Base-by-base conservation (phyloP, 1,140 invertebrate species). In the Megathymus violae region DNA sequence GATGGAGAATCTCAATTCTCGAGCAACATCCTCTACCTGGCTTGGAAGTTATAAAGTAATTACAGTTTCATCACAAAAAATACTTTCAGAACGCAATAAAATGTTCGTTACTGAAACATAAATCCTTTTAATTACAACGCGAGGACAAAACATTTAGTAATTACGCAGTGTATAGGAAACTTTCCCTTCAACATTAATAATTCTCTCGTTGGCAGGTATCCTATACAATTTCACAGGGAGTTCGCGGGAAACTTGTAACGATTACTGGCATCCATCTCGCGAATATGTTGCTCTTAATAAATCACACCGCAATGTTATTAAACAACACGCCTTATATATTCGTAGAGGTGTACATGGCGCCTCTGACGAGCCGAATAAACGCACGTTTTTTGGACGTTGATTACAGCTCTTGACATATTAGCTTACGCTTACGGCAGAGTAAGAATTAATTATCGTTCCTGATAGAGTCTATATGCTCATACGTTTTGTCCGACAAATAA, bases 271-370 rank as follows among this genome's bases (percentile, higher is more conserved):
- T 68, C 58, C 62, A 64, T 67, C 64, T 48, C 46, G 27, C n/a
- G 50, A 58, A 64, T 60, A 61, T 64, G 62, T 63, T 63, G 31
- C 67, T 56, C 62, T 64, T 67, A 64, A 71, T 71, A 71, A 71
- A 71, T 71, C 65, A 71, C 43, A 50, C 52, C 56, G 44, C 50
- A 40, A 47, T 59, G 51, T 64, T 71, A 67, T 71, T 71, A 71
- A 59, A 58, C 34, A 67, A 59, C 67, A 46, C 51, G 47, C 51
- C 51, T 59, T 40, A 10, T 22, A 56, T 14, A n/a, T n/a, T n/a
- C n/a, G n/a, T n/a, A n/a, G n/a, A n/a, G n/a, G 14, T 62, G 52
- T 60, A 60, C 48, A 51, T 34, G 64, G 62, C 56, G n/a, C n/a
- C n/a, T n/a, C 63, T 69, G 19, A 14, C 11, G n/a, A 27, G 10